Evolutionary conservation across 2,797 vertebrate species (phyloP), one percentile per base, ranked within the genome.

Genomic region (Paratrypauchen microcephalus): DNA sequence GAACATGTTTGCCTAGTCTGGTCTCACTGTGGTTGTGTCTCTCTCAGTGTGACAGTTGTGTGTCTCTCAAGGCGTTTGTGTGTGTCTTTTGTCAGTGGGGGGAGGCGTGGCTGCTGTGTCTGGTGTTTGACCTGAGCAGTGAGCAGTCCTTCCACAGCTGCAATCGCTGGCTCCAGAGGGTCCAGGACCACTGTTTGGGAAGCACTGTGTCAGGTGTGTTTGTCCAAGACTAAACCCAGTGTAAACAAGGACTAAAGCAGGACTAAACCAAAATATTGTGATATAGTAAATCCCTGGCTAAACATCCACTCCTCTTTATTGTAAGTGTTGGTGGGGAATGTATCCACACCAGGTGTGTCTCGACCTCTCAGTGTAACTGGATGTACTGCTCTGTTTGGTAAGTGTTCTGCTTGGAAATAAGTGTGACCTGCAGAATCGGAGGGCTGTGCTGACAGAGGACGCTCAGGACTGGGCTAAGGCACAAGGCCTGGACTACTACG

Each of bases 371-470:
- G n/a, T 52, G 18, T 52, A 52, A 52, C 48, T 1, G 11, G 15
- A 45, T 15, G 41, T 6, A 52, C 81, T 56, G 83, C 45, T 57
- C 5, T 84, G 63, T 75, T 65, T 82, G 60, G 16, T 77, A 99
- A 97, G 96, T 79, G 95, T 97, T 56, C 84, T 99, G 67, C 95
- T 99, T 76, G 97, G 97, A 19, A 99, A 98, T 86, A 99, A 99
- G 88, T 95, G 86, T 0, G 97, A 99, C 87, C 89, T 99, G 78
- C 90, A 83, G n/a, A 72, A 85, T 47, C 88, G 95, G 74, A 93
- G 96, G 78, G 92, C 91, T 64, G 96, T 99, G 70, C 91, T 95
- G 45, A 69, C 84, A 1, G 79, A 91, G 0, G 76, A 81, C 79
- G 96, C 95, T 74, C 92, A 86, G 74, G 92, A 94, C 0, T 99